Conservation (phyloP, 2,797 vertebrate genomes). For the Cheirogaleus major region DNA sequence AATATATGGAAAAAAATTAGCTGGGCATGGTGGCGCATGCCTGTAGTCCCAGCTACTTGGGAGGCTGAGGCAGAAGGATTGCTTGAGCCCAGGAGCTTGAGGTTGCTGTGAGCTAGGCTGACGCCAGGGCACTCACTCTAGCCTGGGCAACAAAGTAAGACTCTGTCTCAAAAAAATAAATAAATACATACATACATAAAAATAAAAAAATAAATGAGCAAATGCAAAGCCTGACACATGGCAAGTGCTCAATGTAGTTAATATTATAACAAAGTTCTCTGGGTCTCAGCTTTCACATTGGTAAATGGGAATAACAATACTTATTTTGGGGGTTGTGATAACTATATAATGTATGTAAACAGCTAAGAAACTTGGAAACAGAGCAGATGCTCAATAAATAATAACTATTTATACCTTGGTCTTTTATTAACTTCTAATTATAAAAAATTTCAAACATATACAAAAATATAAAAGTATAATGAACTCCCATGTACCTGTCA, state of each 20-base stretch:
- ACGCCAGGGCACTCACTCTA: too few species aligned
- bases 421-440: slow-evolving; percentile 50
- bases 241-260: neutral
- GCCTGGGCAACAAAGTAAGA: too few species aligned
- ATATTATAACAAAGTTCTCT: slow-evolving; percentile 24
- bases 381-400: slow-evolving; percentile 32
- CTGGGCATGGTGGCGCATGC: too few species aligned
- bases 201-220: slow-evolving; percentile 52
- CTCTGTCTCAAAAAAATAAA: too few species aligned
- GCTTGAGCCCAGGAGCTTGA: too few species aligned
- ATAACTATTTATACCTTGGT: neutral
- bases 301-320: slow-evolving; percentile 28
- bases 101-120: too few species aligned
- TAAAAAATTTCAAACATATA: slow-evolving; percentile 32
- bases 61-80: too few species aligned
- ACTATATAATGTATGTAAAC: slow-evolving; percentile 33
- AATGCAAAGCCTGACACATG: neutral
- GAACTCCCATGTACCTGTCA: slow-evolving; percentile 16
- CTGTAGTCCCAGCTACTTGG: too few species aligned
- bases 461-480: slow-evolving; percentile 37
- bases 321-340: neutral
- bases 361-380: slow-evolving; percentile 43
- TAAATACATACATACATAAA: too few species aligned
- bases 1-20: too few species aligned
- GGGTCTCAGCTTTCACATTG: slow-evolving; percentile 25